Base-by-base conservation (phyloP, 2,888 invertebrate species). In the Anaspis maculata region DNA sequence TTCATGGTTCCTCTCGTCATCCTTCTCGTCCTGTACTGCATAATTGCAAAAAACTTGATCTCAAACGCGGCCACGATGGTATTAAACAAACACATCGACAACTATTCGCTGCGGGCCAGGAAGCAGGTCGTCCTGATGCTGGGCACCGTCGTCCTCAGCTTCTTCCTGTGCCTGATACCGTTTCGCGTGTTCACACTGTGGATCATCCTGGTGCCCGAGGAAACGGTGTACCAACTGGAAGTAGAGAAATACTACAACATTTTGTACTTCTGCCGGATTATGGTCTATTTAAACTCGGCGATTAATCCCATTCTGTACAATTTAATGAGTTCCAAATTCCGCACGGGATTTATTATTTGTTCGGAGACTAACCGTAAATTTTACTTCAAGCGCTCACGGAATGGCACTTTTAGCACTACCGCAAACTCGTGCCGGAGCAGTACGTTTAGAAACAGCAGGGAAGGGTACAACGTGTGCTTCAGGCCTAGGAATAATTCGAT, bases 261-360 rank as follows among this genome's bases (percentile, higher is more conserved):
- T 28, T 66, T 91, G 16, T 87, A 84, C 61, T 86, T 89, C 59
- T 83, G 84, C 42, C 74, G 91, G 45, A 79, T 88, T 28, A 85
- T 91, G 83, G 69, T 87, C 31, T 91, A 90, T 56, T 70, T 90
- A 41, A 91, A 92, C 64, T 90, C 90, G 3, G 90, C 89, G 23
- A 76, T 89, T 46, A 91, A 92, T 64, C 91, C 91, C 1, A 83
- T 91, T 47, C 68, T 92, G n/a, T 92, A 92, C 61, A 91, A 90
- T 61, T 69, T 91, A 42, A 88, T 91, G 83, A 89, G 88, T 24
- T 86, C 88, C 2, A 90, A 89, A 66, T 92, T 92, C 58, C 77
- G 91, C 2, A 74, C 79, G 34, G 87, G 86, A 1, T 88, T 88
- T 52, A 70, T 79, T 34, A 71, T 85, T 0, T 83, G 79, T 52